These are phyloP conservation scores for Catostomus latipinnis DNA, from an alignment of 2,797 vertebrate species.

Conservation along the genomic window DNA sequence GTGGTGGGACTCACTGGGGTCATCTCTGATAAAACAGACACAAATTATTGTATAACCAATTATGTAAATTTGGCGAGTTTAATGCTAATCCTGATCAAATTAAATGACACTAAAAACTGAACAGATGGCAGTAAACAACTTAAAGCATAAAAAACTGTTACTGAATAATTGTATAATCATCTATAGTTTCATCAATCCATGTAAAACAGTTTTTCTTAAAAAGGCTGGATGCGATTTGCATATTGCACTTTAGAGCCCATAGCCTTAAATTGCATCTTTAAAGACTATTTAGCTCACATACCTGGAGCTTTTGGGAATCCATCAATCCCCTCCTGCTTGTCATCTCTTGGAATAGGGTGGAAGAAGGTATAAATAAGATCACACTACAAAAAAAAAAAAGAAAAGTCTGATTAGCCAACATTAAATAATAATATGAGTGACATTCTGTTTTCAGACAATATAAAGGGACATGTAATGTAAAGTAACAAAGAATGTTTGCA, in stretches of 20 bases:
- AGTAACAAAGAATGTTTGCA: too few species aligned
- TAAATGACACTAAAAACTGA: not conserved
- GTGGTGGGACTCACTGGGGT: conserved; percentile 85
- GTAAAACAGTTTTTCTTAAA: not conserved
- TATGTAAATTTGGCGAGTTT: too few species aligned
- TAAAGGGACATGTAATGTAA: too few species aligned
- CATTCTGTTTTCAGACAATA: too few species aligned
- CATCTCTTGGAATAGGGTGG: conserved; percentile 93
- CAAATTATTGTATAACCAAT: not conserved
- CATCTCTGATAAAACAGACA: conserved; percentile 73
- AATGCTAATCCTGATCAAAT: not conserved
- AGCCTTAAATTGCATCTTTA: not conserved
- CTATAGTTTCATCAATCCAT: not conserved
- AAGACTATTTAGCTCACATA: conserved; percentile 53
- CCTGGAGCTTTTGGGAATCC: conserved; percentile 82
- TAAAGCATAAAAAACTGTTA: not conserved
- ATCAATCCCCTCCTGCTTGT: conserved; percentile 91
- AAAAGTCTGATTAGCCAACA: too few species aligned
- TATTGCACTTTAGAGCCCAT: not conserved
- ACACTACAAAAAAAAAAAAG: conserved; percentile 77
- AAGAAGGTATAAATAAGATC: conserved; percentile 99
- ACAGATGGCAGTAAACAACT: not conserved
- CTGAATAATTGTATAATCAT: not conserved
- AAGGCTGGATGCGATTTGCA: not conserved
- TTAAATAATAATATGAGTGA: too few species aligned